A percentile compares a stretch with the other conserved stretches of the same genome.
Conservation (phyloP, 2,113 vertebrate species). For the Hypocryptadius cinnamomeus region DNA sequence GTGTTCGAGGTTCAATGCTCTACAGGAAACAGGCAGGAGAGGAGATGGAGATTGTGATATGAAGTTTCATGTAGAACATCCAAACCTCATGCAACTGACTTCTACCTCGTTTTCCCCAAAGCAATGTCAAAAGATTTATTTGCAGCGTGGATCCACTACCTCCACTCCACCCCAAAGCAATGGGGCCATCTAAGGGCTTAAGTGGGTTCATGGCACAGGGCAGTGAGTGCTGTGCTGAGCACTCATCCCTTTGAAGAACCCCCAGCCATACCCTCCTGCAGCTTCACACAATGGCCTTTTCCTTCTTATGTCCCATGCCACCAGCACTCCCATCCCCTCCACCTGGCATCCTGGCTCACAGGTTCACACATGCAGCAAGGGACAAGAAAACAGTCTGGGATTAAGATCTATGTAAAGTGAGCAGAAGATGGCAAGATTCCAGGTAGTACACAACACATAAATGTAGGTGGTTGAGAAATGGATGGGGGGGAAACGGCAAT, state of each 20-base stretch:
- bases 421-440: not conserved
- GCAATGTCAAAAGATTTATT: not conserved
- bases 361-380: not conserved
- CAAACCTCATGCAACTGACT: not conserved
- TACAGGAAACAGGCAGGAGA: not conserved
- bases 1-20: not conserved
- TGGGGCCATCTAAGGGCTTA: not conserved
- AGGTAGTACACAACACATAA: not conserved
- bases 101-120: not conserved
- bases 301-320: not conserved
- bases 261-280: not conserved
- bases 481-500: not conserved
- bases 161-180: not conserved
- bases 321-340: not conserved
- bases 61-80: rapidly evolving
- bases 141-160: not conserved
- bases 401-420: not conserved
- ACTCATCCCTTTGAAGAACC: not conserved
- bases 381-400: not conserved
- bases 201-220: not conserved
- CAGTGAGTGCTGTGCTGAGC: not conserved
- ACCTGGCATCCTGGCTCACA: not conserved
- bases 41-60: not conserved
- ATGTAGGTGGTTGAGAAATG: not conserved
- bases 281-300: not conserved